Base-by-base conservation (phyloP, 2,888 invertebrate genomes). In the Cactoblastis cactorum region DNA sequence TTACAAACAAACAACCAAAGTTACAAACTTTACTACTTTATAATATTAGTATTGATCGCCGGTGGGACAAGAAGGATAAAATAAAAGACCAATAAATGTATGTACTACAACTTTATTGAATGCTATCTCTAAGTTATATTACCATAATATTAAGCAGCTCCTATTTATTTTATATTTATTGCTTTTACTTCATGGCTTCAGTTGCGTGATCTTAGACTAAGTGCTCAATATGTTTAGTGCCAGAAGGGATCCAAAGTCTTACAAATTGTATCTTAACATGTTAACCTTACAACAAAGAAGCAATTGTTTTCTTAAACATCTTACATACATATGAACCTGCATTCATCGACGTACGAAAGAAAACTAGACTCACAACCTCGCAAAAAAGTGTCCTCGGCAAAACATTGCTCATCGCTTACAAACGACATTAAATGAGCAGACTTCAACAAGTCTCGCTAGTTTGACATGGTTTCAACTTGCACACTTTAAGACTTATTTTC, bases 71-170 rank as follows among this genome's bases (percentile, higher is more conserved):
- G 12, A 8, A 12, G 12, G 3, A 5, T 14, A 18, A 53, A 65
- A 63, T 62, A 54, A 70, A 69, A 67, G 50, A 53, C 49, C 19
- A 46, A 18, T 46, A n/a, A 52, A 48, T 58, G 55, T 58, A 48
- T 58, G 55, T 58, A 61, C 71, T 70, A 71, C 66, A 59, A 57
- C 58, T 59, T 64, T 70, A 69, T 66, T 65, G 63, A 58, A 63
- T 60, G 47, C 63, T 67, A 69, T 55, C 46, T 52, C 62, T 67
- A 67, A 59, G 43, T 58, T 56, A 55, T 53, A 58, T 43, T 55
- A 53, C 50, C 19, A 47, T 54, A 17, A 49, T 41, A 12, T 60
- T 57, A 65, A 68, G 70, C 69, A 53, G 53, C 62, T 59, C 54
- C 55, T 61, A 55, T 62, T n/a, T n/a, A n/a, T n/a, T n/a, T n/a